Evolutionary conservation across 2,888 invertebrate genomes (phyloP), one percentile per base, ranked within the genome.

Genomic region (Platycnemis pennipes): DNA sequence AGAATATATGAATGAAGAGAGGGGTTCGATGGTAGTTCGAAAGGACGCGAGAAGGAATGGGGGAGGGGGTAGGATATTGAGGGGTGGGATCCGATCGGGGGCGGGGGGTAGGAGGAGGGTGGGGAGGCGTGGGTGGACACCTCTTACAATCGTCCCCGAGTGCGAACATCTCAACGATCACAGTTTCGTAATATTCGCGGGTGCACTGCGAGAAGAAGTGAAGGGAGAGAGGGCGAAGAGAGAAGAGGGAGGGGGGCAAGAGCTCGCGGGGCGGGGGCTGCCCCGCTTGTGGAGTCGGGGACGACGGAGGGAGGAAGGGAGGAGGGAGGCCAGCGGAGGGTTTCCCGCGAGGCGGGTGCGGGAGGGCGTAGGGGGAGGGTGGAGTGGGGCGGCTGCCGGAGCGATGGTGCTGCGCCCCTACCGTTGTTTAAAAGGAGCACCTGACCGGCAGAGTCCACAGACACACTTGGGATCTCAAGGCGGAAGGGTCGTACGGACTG

Each of bases 311-410:
- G 94, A 95, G 94, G 94, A 56, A 49, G 94, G 94, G 94, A 53
- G 46, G 26, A 45, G 94, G 94, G 95, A 94, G 95, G 95, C 63
- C 89, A 88, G 49, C 26, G 85, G 94, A 94, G 94, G 56, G 94
- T 56, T 88, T 56, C 26, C 89, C 42, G 91, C 31, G 53, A 86
- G 44, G 69, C 26, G 45, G 44, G 91, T 44, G 94, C 94, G 94
- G 94, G 88, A 91, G 94, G 94, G 94, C 94, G 94, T 44, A 94
- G 94, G 89, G 86, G 94, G 26, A 42, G 88, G 94, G 46, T 8
- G 91, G 95, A 94, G 94, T 95, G 95, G 95, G 95, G 95, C 95
- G 95, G 95, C 95, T 95, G 95, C 94, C 94, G 94, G 87, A 94
- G 94, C 89, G 94, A 63, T 22, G 88, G 45, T 45, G 94, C 94